Evolutionary conservation across 2,113 vertebrate species (phyloP), one percentile per base, ranked within the genome.

Genomic region (Glareola pratincola): DNA sequence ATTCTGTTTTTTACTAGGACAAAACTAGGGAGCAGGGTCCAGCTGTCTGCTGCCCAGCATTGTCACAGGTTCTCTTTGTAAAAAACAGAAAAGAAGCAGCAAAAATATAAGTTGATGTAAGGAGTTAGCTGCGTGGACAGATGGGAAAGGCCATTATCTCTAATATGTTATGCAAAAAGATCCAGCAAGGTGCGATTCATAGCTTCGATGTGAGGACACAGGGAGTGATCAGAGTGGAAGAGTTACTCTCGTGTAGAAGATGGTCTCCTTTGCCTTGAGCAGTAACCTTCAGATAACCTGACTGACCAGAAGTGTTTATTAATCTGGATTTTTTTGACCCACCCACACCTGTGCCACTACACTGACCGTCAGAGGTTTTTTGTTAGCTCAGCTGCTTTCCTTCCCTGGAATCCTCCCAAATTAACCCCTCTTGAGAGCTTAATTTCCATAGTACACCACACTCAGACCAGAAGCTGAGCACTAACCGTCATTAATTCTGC

Each of bases 131-230:
- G 37, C 6, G 32, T 8, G 10, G 41, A 69, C 47, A 86, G 45
- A 37, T 16, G 39, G 43, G 64, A 89, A 92, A 78, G 11, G 64
- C 64, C 60, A 51, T 21, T 22, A 34, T 22, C 39, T 59, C 37
- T 3, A 1, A 18, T 30, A 54, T 0, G 2, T n/a, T 29, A 39
- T 0, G 2, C 17, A 78, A 12, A 41, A 74, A 54, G 34, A 85
- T 72, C 12, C 57, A 93, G n/a, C 59, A 75, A 95, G 10, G n/a
- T 59, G n/a, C 0, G 4, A 39, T 57, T 78, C 64, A 63, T 3
- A 56, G 37, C 23, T 91, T 72, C 23, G 26, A 50, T 75, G 23
- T 30, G 48, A 89, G 69, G 60, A 72, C 39, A 47, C 0, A 63
- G 39, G 21, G 26, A 89, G 2, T 45, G 22, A 43, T 69, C 26